Base-by-base conservation (phyloP, 2,113 vertebrate species). In the Rhinopomastus cyanomelas region DNA sequence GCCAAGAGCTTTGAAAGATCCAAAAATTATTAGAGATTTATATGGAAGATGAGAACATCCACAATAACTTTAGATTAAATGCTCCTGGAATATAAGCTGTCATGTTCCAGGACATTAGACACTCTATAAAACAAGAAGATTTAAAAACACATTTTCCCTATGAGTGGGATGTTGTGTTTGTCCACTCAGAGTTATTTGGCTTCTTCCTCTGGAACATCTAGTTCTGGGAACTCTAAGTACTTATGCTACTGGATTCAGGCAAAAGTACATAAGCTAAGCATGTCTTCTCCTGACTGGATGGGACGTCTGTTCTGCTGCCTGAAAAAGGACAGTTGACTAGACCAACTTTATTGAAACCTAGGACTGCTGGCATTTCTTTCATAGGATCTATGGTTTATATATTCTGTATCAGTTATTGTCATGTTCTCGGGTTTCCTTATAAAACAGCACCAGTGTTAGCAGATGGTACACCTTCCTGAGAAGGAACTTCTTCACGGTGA, bases 61-160 rank as follows among this genome's bases (percentile, higher is more conserved):
- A 74, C 16, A 71, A 52, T 67, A 87, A 64, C 72, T 92, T 85
- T 36, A 90, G 64, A 91, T 85, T 69, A 85, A 82, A 85, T 87
- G 67, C 59, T 89, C 25, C 56, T 90, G 60, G 11, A 90, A 59
- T 81, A 36, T 48, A 90, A 90, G 1, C 3, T 1, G 1, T 66
- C 21, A 6, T 30, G 26, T 82, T 90, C 42, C 51, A 90, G 71
- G 64, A 76, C 55, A 37, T 80, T 21, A 76, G 78, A 59, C 75
- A 93, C 52, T 51, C 62, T 73, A 27, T 60, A 81, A 82, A 85
- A 7, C 64, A 82, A 25, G 9, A 62, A 27, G 5, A 69, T 82
- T 92, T 69, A 20, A 66, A 46, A 59, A 87, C 6, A 85, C 36
- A 8, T 55, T 74, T 81, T 59, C 34, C 44, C 27, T 69, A 2